These are phyloP conservation scores for Coturnix japonica DNA, from an alignment of 2,113 vertebrate species.

Conservation along the genomic window DNA sequence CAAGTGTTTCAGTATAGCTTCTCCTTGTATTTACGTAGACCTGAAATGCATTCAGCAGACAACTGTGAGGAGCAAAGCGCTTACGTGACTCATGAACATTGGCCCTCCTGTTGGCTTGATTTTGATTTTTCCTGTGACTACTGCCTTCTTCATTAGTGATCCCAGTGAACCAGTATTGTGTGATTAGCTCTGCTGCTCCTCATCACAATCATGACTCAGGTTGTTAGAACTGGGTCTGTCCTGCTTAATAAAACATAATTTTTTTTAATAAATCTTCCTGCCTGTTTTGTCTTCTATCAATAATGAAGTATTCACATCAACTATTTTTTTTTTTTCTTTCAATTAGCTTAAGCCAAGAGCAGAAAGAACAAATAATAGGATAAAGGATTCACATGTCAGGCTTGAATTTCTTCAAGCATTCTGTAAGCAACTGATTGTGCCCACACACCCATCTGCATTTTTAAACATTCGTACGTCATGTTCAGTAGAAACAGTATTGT, in stretches of 20 bases:
- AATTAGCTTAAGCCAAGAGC: background rate
- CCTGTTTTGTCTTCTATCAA: background rate
- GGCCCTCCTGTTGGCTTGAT: background rate
- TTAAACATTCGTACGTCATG: slow-evolving; percentile 20
- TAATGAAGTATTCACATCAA: background rate
- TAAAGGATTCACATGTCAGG: background rate
- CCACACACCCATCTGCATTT: slow-evolving; percentile 47
- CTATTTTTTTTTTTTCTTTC: background rate
- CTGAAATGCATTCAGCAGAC: background rate
- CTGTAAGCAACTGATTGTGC: slow-evolving; percentile 4
- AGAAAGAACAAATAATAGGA: background rate
- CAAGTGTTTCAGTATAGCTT: background rate
- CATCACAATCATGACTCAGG: background rate
- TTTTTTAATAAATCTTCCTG: background rate
- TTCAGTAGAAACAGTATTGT: slow-evolving; percentile 37
- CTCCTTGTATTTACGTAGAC: background rate
- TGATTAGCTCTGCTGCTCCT: background rate
- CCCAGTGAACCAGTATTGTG: background rate
- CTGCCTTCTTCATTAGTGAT: background rate
- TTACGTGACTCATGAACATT: background rate
- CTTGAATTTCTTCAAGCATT: background rate
- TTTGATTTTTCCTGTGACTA: background rate
- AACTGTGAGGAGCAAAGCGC: background rate
- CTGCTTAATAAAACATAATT: background rate
- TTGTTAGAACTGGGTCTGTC: background rate